Evolutionary conservation across 2,888 invertebrate genomes (phyloP), one percentile per base, ranked within the genome.

Genomic region (Odontocerum albicorne): DNA sequence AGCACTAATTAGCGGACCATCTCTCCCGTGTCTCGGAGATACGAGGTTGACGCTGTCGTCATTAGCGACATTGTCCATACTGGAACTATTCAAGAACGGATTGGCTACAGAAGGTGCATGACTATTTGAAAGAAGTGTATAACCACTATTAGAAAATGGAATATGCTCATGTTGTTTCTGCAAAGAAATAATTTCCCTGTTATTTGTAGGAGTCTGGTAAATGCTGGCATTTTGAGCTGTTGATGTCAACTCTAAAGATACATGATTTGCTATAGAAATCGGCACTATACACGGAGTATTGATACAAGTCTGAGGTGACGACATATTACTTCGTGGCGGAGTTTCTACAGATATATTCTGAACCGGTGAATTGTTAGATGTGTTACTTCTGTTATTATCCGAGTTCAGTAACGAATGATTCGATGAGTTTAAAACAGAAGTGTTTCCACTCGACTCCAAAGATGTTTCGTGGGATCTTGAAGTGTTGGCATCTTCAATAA

Each of bases 11-110:
- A 46, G 8, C 20, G 12, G 31, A 4, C 55, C 60, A 2, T 74
- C 74, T 33, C 71, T 72, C 1, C 64, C 68, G 62, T 75, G 76
- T 1, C 74, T 70, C 0, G 76, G 75, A 40, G 76, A 76, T 20
- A 53, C 43, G n/a, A 47, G 13, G 16, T 33, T 46, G 19, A 19
- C 16, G 16, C 31, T 13, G 6, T 32, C 21, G 10, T 35, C 33
- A 16, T 20, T 21, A 12, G 36, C 21, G 10, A 15, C 19, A 4
- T 12, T 15, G 12, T 16, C 15, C 1, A n/a, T 19, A 15, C 12
- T 20, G 7, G 13, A 22, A 10, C 7, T 19, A 17, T 38, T 38
- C 21, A 52, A 19, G n/a, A 52, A 52, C 17, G 52, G 52, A 46
- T 52, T 52, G 3, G 27, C 44, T 4, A 20, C 32, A 1, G 32